A percentile compares a stretch with the other conserved stretches of the same genome.
Evolutionary conservation across 2,113 vertebrate species (phyloP).

Genomic region (Alethe castanea): DNA sequence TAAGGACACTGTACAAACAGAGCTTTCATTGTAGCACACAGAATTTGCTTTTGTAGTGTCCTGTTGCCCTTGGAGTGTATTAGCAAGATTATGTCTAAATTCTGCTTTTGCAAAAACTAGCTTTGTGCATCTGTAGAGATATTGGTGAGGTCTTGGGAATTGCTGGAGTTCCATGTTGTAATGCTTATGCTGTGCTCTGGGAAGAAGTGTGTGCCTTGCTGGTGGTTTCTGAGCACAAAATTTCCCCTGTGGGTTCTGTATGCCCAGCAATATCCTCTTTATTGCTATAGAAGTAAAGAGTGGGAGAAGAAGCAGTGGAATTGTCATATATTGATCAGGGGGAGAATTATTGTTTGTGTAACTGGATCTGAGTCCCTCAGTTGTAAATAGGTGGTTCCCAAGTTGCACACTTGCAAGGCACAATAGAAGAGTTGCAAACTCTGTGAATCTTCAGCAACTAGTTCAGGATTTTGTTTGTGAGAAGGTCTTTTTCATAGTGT

Average conservation of each 20-base stretch:
- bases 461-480: background rate
- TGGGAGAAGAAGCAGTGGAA: background rate
- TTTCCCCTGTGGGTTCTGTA: background rate
- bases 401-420: background rate
- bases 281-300: background rate
- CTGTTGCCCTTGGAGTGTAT: background rate
- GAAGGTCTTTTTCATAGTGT: background rate
- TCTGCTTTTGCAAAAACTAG: background rate
- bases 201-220: background rate
- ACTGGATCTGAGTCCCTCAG: background rate
- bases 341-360: background rate
- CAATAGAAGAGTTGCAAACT: background rate
- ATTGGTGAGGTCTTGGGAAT: background rate
- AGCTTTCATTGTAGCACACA: background rate
- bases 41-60: background rate
- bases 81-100: background rate
- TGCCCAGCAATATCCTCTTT: background rate
- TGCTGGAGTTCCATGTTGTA: background rate
- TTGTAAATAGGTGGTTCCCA: background rate
- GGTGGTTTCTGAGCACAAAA: background rate
- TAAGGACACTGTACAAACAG: background rate
- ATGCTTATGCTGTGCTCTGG: background rate
- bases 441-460: accelerated
- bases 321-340: background rate
- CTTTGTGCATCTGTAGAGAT: background rate